Evolutionary conservation across 2,888 invertebrate genomes (phyloP).

Genomic region (Rotaria macrura): DNA sequence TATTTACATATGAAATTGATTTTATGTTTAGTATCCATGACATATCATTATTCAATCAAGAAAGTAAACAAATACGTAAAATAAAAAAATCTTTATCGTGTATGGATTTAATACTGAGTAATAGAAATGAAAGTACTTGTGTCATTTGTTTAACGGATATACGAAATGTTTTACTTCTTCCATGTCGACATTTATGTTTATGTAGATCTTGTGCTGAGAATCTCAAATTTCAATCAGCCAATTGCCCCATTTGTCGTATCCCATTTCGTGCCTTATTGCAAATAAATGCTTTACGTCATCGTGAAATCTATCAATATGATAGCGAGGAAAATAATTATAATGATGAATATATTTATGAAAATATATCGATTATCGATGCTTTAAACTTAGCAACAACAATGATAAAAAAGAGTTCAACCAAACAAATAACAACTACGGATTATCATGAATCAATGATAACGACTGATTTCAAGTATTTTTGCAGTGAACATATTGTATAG

Average conservation of each 20-base stretch:
- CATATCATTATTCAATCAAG: not conserved
- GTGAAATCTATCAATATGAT: not conserved
- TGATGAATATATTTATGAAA: not conserved
- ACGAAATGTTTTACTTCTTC: conserved; percentile 86
- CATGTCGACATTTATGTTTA: conserved; percentile 87
- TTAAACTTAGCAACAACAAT: not conserved
- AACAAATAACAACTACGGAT: not conserved
- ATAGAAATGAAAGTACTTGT: conserved; percentile 77
- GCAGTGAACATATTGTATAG: not conserved
- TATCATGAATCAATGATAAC: not conserved
- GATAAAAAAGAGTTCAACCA: not conserved
- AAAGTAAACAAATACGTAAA: not conserved
- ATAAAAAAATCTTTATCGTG: not conserved
- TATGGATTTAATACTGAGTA: conserved; percentile 64
- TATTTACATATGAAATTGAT: too few species aligned
- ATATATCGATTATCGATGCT: not conserved
- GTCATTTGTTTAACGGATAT: conserved; percentile 98
- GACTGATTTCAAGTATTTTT: not conserved
- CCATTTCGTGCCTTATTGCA: conserved; percentile 91
- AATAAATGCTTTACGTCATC: conserved; percentile 65
- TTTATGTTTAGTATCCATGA: not conserved
- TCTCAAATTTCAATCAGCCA: conserved; percentile 66
- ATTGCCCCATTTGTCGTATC: conserved; percentile 96
- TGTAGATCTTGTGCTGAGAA: conserved; percentile 96
- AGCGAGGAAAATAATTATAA: not conserved